Evolutionary conservation across 2,888 invertebrate species (phyloP).

Genomic region (Priocnemis perturbator): DNA sequence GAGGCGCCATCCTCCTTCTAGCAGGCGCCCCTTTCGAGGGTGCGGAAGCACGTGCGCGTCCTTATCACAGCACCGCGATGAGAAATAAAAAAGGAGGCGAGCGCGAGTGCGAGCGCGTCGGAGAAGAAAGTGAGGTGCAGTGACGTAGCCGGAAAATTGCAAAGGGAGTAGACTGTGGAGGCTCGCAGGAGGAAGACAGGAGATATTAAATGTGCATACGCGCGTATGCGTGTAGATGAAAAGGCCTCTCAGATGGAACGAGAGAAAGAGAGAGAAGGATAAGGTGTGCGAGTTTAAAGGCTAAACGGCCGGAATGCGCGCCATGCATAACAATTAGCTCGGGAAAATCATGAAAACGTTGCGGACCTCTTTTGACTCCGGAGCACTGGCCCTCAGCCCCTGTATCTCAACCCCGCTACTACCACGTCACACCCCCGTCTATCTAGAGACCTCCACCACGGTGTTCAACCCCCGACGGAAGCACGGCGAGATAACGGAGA

Average conservation of each 20-base stretch:
- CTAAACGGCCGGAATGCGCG: constrained; percentile 68
- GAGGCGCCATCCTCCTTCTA: neutral
- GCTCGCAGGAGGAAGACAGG: constrained; percentile 2
- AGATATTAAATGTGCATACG: too few species aligned
- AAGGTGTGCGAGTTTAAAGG: constrained; percentile 62
- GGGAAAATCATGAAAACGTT: constrained; percentile 74
- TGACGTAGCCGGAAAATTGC: constrained; percentile 45
- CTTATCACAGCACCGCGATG: constrained; percentile 60
- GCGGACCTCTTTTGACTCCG: constrained; percentile 68
- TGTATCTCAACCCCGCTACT: constrained; percentile 36
- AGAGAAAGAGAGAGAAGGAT: constrained; percentile 12
- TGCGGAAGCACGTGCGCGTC: constrained; percentile 61
- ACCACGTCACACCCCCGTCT: constrained; percentile 31
- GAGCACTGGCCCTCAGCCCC: constrained; percentile 59
- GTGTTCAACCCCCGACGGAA: constrained; percentile 60
- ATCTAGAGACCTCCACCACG: constrained; percentile 41
- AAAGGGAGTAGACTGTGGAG: constrained; percentile 13
- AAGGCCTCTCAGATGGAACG: constrained; percentile 5
- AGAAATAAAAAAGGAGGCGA: constrained; percentile 47
- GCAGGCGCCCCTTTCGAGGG: constrained; percentile 22
- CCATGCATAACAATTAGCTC: constrained; percentile 74
- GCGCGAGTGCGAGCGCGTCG: constrained; percentile 21
- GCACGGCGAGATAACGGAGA: constrained; percentile 72
- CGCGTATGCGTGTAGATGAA: neutral
- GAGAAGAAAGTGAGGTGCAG: constrained; percentile 41